Evolutionary conservation across 2,888 invertebrate species (phyloP).

Genomic region (Leptopterna dolabrata): DNA sequence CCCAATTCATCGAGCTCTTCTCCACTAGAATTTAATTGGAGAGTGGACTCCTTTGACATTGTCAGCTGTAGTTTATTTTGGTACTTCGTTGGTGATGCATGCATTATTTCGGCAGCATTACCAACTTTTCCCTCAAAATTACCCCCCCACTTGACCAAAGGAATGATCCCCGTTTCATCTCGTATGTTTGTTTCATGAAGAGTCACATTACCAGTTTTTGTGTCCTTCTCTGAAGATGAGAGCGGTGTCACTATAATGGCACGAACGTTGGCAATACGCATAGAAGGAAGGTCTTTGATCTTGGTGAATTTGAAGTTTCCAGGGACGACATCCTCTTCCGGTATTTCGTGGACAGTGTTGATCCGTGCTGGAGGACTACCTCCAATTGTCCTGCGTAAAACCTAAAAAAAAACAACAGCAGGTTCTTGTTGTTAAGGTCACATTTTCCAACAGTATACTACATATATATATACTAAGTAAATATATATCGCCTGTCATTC

Average conservation of each 20-base stretch:
- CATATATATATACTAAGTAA: too few species aligned
- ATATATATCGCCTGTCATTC: too few species aligned
- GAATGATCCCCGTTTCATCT: neutral
- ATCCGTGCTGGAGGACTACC: too few species aligned
- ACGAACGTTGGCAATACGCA: neutral
- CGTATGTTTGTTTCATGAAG: neutral
- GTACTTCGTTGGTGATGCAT: slow-evolving; percentile 8
- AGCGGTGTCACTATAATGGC: neutral
- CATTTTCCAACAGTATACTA: too few species aligned
- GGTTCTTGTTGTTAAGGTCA: too few species aligned
- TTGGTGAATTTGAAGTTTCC: too few species aligned
- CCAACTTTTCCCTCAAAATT: neutral
- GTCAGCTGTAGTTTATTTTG: slow-evolving; percentile 1
- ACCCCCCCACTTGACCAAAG: neutral
- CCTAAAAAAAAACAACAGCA: too few species aligned
- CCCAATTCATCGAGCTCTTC: neutral
- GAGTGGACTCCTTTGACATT: neutral
- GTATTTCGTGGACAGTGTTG: too few species aligned
- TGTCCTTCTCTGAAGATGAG: neutral
- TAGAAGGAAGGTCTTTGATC: too few species aligned
- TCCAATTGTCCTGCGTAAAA: too few species aligned
- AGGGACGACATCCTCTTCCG: too few species aligned
- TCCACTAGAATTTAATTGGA: neutral
- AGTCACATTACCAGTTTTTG: neutral
- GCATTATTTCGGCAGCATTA: neutral